These are phyloP conservation scores for Lithosia quadra DNA, from an alignment of 2,888 invertebrate genomes.

Conservation along the genomic window DNA sequence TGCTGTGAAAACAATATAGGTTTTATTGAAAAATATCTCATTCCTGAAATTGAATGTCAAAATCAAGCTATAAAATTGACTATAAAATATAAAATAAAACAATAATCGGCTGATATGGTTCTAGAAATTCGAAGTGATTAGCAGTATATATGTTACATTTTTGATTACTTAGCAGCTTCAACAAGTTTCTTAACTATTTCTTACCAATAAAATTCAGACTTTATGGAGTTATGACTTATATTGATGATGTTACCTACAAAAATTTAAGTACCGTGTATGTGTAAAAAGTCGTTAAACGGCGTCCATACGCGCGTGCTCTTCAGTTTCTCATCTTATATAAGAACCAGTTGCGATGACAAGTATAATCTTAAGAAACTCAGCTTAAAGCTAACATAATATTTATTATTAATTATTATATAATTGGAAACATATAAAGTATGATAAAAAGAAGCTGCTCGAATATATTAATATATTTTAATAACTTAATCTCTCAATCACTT, in stretches of 20 bases:
- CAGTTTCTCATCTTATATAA: conserved; percentile 47
- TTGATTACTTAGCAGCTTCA: background rate
- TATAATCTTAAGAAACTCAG: conserved; percentile 27
- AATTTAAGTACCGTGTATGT: conserved; percentile 8
- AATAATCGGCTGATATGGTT: background rate
- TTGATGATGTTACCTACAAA: background rate
- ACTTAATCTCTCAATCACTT: background rate
- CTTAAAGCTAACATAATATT: conserved; percentile 21
- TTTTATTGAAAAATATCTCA: too few species aligned
- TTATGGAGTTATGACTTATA: background rate
- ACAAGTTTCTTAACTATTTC: background rate
- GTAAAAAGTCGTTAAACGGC: conserved; percentile 11
- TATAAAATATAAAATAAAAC: background rate
- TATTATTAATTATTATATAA: conserved; percentile 31
- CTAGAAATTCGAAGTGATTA: background rate
- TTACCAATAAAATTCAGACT: background rate
- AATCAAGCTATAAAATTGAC: too few species aligned
- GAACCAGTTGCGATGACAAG: conserved; percentile 42
- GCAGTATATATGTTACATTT: background rate
- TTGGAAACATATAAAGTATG: conserved; percentile 4
- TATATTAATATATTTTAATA: background rate
- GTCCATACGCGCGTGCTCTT: conserved; percentile 19
- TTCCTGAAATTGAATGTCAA: too few species aligned
- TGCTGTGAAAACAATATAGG: too few species aligned
- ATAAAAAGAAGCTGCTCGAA: background rate